Evolutionary conservation across 1,140 invertebrate species (phyloP).

Genomic region (Anthonomus grandis): DNA sequence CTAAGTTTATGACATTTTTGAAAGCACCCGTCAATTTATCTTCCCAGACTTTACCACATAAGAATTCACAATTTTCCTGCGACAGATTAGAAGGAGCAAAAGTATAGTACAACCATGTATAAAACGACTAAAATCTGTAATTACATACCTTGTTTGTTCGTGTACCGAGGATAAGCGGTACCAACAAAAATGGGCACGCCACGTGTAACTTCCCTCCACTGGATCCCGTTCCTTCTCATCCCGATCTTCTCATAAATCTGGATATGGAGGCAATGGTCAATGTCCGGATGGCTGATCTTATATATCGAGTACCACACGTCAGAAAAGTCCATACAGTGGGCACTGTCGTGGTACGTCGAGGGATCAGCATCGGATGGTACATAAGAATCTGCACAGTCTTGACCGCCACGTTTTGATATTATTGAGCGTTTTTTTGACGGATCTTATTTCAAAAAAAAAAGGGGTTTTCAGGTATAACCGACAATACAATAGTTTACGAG

Average conservation of each 20-base stretch:
- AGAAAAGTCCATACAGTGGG: conserved; percentile 54
- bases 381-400: conserved; percentile 49
- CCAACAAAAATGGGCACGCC: conserved; percentile 35
- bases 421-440: conserved; percentile 8
- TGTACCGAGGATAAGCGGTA: conserved; percentile 21
- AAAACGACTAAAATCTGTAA: background rate
- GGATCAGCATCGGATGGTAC: conserved; percentile 47
- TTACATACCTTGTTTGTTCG: conserved; percentile 24
- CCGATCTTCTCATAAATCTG: conserved; percentile 50
- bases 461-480: no score
- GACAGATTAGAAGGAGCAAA: no score
- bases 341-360: conserved; percentile 50
- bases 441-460: no score
- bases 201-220: conserved; percentile 49
- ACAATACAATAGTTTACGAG: no score
- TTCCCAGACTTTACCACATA: no score
- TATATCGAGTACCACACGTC: conserved; percentile 54
- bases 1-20: no score
- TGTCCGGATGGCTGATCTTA: conserved; percentile 44
- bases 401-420: conserved; percentile 47
- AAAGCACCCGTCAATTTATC: no score
- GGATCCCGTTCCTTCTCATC: conserved; percentile 33
- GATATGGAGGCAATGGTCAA: conserved; percentile 48
- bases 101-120: background rate
- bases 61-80: no score